Evolutionary conservation across 2,888 invertebrate species (phyloP), one percentile per base, ranked within the genome.

Genomic region (Mermis nigrescens): DNA sequence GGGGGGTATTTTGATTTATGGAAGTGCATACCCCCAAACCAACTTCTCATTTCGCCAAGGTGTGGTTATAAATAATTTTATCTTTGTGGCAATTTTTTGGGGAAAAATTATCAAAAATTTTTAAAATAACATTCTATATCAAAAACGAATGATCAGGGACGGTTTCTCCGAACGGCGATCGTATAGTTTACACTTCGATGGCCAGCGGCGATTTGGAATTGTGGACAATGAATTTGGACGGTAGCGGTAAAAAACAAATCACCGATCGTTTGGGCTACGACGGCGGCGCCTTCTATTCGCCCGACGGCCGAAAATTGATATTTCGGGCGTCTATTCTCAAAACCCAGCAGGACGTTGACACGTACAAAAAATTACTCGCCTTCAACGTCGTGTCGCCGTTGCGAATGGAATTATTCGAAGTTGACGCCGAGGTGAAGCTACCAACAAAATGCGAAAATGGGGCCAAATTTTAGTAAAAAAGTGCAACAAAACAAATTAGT

Each of bases 271-370:
- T 66, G 26, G 69, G 69, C 26, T 69, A 69, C 61, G 68, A 69
- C 52, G 69, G 69, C 12, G 69, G 69, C 28, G 66, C 67, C 1
- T 69, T 69, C 65, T 69, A 69, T 63, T 65, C 66, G 51, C 68
- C 68, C 1, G 68, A 69, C 55, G 68, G 68, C 31, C 67, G 64
- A 57, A 62, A 66, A 19, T 61, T 69, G 28, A 64, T 69, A 22
- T 69, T 67, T 61, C 58, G 69, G 1, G 69, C 69, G 1, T 67
- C 67, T n/a, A 57, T 67, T 24, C 69, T 68, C 1, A 66, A 66
- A 28, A 67, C 66, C 1, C 7, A 27, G 2, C 62, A 60, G 3
- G 69, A 68, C 46, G 61, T 66, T 12, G 62, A 61, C 0, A 65
- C 64, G 38, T 69, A 69, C 60, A 66, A 66, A 61, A 38, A 38